phyloP scores from a whole-genome alignment of 2,797 vertebrate species.

The Tarsius wallacei region DNA sequence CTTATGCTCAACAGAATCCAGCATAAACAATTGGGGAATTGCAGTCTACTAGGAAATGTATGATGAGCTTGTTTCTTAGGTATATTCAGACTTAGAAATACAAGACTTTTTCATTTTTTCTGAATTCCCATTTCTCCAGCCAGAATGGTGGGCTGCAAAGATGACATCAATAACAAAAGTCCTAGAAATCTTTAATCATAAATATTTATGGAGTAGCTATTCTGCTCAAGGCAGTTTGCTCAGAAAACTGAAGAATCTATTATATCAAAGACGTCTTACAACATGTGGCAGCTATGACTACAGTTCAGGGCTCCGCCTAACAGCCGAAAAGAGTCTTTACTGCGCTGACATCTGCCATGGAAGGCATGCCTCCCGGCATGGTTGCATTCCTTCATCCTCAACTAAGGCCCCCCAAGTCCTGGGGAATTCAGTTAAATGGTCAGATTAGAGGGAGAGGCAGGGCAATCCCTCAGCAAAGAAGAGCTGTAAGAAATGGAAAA shows the following conservation, averaged over 20 bases:
- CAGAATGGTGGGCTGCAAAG: background rate
- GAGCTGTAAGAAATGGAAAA: background rate
- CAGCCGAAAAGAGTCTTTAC: background rate
- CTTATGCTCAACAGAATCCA: conserved; percentile 52
- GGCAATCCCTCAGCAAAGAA: background rate
- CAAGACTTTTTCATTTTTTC: background rate
- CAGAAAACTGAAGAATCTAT: background rate
- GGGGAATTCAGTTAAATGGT: background rate
- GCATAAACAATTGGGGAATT: conserved; percentile 67
- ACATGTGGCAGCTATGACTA: background rate
- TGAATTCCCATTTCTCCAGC: background rate
- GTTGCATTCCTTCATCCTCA: background rate
- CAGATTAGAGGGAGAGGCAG: background rate
- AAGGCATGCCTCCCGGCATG: background rate
- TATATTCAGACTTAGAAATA: background rate
- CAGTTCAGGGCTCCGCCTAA: background rate
- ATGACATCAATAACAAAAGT: background rate
- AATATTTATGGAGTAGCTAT: background rate
- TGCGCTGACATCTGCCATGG: background rate
- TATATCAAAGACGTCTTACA: background rate
- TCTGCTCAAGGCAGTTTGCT: conserved; percentile 16
- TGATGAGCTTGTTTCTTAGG: background rate
- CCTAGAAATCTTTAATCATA: conserved; percentile 22
- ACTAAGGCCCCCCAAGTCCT: background rate
- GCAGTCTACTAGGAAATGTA: conserved; percentile 3